Evolutionary conservation across 2,797 vertebrate species (phyloP).

Genomic region (Eutrigla gurnardus): DNA sequence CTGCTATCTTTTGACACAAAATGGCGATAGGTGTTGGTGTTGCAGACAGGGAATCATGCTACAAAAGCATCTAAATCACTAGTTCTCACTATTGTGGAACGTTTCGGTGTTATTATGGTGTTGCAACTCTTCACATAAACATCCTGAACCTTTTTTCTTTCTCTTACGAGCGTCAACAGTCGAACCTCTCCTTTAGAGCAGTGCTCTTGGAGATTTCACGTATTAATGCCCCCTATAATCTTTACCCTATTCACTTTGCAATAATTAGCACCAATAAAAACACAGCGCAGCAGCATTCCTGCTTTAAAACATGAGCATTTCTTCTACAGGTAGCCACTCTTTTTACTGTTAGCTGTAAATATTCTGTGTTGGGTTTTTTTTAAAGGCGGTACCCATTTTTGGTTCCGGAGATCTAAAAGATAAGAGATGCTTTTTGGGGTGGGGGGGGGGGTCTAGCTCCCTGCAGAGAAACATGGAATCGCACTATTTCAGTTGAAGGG

Average conservation of each 20-base stretch:
- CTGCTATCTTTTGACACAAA: constrained; percentile 46
- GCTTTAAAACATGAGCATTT: constrained; percentile 67
- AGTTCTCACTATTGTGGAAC: constrained; percentile 34
- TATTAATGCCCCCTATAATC: constrained; percentile 45
- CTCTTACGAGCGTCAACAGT: constrained; percentile 34
- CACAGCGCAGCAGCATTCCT: constrained; percentile 57
- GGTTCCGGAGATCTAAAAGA: constrained; percentile 45
- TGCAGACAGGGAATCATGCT: constrained; percentile 19
- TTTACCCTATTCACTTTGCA: constrained; percentile 69
- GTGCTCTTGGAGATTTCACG: constrained; percentile 74
- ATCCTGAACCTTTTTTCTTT: constrained; percentile 24
- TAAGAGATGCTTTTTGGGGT: constrained; percentile 32
- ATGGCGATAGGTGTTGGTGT: constrained; percentile 4
- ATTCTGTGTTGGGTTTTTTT: constrained; percentile 53
- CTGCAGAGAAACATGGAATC: constrained; percentile 36
- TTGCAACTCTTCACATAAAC: constrained; percentile 47
- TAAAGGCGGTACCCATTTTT: constrained; percentile 31
- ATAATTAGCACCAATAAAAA: constrained; percentile 70
- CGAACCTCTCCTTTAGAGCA: constrained; percentile 68
- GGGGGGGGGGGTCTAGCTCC: constrained; percentile 19
- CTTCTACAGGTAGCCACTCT: constrained; percentile 66
- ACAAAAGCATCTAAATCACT: constrained; percentile 36
- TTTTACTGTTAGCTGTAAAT: constrained; percentile 78
- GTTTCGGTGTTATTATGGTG: constrained; percentile 37
- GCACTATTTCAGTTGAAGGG: constrained; percentile 32